A percentile compares a stretch with the other conserved stretches of the same genome.
Evolutionary conservation across 2,113 vertebrate genomes (phyloP).

Genomic region (Rhinogobius similis): DNA sequence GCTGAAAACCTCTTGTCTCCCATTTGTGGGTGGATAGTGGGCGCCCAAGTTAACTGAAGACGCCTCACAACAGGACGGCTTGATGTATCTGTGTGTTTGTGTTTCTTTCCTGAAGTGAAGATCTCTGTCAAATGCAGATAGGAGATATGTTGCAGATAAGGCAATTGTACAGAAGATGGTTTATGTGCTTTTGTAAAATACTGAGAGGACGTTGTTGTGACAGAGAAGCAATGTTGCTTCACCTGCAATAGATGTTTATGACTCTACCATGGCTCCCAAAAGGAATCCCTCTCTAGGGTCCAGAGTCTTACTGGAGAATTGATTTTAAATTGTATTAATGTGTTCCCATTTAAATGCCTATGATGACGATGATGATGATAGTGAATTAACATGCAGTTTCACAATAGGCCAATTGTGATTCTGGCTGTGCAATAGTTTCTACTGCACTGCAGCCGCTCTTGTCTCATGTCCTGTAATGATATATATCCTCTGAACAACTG

Average conservation of each 20-base stretch:
- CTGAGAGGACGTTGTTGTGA: slow-evolving; percentile 23
- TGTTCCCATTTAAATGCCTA: no score
- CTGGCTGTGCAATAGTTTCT: no score
- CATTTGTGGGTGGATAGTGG: slow-evolving; percentile 31
- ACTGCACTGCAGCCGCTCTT: no score
- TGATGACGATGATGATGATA: no score
- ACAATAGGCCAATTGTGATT: no score
- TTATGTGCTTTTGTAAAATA: slow-evolving; percentile 23
- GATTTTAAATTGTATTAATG: neutral
- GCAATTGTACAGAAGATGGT: slow-evolving; percentile 24
- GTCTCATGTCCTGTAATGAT: neutral
- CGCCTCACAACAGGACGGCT: slow-evolving; percentile 25
- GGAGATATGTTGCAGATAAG: slow-evolving; percentile 23
- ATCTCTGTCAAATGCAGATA: slow-evolving; percentile 13
- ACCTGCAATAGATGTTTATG: neutral
- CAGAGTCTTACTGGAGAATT: neutral
- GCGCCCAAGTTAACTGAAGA: slow-evolving; percentile 38
- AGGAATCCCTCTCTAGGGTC: no score
- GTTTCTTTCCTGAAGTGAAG: neutral
- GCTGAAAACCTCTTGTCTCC: slow-evolving; percentile 56
- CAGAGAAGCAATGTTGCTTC: slow-evolving; percentile 19
- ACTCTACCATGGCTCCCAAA: neutral
- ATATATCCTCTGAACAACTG: neutral
- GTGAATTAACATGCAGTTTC: no score
- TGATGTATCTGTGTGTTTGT: slow-evolving; percentile 10